Base-by-base conservation (phyloP, 2,113 vertebrate species). In the Nettapus auritus region DNA sequence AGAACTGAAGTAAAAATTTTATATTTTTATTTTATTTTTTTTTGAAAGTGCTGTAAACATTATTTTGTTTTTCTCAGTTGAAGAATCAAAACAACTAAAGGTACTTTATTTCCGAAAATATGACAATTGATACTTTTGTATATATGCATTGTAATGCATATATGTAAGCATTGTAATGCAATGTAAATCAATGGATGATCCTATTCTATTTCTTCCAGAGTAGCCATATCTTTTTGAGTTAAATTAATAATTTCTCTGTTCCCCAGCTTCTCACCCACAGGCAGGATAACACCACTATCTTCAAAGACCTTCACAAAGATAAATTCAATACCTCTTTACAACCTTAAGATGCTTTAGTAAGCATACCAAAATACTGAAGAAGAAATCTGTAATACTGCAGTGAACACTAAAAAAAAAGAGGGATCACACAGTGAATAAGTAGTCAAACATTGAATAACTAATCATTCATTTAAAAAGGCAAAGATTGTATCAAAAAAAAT, bases 381-480 rank as follows among this genome's bases (percentile, higher is more conserved):
- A 74, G 44, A 90, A 88, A 81, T 83, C 33, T 74, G 29, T 59
- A 83, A 69, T 38, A 55, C 11, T 66, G 31, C 29, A 34, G 71
- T 71, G 44, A 75, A 83, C 46, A 50, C 33, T 70, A 53, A 90
- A 68, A 74, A n/a, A 60, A 90, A 69, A 77, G 33, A 55, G 56
- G 64, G 12, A 83, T 63, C 31, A 5, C 33, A 46, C 73, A 83
- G 67, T 34, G 46, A 88, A 79, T 50, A 89, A 66, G 14, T 56
- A 77, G 68, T 77, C 71, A 89, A 89, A 82, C 88, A 69, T 11
- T 88, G 50, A 93, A 86, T 86, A 80, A 90, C 46, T 69, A 88
- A 76, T 84, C 17, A 62, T 88, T 86, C 60, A 88, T 83, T 86
- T 68, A 86, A 93, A 88, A 34, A 92, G 13, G 17, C 36, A 81